phyloP scores from a whole-genome alignment of 2,113 vertebrate genomes.

The Passer domesticus region DNA sequence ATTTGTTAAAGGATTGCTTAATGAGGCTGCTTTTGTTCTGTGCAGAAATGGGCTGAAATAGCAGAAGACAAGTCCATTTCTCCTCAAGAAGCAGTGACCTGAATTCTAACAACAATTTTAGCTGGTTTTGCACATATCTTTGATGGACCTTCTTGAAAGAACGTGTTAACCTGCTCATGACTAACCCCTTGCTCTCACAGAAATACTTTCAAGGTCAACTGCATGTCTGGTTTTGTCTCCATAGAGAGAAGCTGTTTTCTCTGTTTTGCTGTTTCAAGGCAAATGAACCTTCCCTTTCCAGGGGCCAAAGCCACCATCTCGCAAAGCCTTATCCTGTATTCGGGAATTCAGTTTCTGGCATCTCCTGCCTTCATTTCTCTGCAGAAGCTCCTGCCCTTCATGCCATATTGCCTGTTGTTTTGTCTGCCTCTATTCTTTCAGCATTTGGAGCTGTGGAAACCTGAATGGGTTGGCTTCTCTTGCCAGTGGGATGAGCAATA shows the following conservation, averaged over 20 bases:
- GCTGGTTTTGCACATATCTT: neutral
- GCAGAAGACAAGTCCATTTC: neutral
- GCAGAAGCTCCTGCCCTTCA: constrained; percentile 33
- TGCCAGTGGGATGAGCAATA: constrained; percentile 24
- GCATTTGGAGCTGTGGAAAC: constrained; percentile 5
- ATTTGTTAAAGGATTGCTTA: neutral
- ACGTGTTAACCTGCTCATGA: neutral
- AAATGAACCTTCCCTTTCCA: neutral
- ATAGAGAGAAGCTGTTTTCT: neutral
- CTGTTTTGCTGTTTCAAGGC: neutral
- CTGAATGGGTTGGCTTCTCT: neutral
- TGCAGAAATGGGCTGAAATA: neutral
- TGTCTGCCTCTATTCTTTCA: constrained; percentile 16
- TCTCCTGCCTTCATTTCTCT: neutral
- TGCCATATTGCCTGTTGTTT: neutral
- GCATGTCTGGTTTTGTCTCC: neutral
- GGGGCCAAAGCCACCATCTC: neutral
- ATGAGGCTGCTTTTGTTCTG: neutral
- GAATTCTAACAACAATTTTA: neutral
- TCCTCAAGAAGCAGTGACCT: neutral
- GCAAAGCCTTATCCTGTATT: neutral
- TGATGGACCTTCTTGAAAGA: neutral
- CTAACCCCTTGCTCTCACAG: neutral
- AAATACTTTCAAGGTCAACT: neutral
- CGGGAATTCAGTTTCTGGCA: neutral